Percentiles rank a stretch among this genome's conserved stretches.
Conservation (phyloP, 2,113 vertebrate species). For the Passer montanus region DNA sequence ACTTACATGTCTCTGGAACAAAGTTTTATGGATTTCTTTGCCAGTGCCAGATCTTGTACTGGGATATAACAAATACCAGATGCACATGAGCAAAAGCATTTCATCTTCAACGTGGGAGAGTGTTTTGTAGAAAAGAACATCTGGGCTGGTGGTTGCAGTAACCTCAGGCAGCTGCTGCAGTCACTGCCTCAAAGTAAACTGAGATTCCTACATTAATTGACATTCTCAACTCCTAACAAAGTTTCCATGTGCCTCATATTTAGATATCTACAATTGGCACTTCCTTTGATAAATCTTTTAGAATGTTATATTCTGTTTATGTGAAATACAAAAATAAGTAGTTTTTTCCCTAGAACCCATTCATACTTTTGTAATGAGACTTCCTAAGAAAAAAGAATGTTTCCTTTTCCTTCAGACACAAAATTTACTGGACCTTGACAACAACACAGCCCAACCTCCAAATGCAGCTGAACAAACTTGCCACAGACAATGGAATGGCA, state of each 20-base stretch:
- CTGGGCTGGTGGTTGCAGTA: not conserved
- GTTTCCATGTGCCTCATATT: not conserved
- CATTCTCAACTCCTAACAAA: not conserved
- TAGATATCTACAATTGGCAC: not conserved
- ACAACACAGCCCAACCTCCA: not conserved
- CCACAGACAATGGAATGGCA: not conserved
- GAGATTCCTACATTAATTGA: not conserved
- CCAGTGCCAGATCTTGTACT: not conserved
- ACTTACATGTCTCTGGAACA: not conserved
- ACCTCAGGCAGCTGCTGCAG: not conserved
- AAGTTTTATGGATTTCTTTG: not conserved
- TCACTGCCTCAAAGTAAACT: not conserved
- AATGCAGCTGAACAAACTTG: not conserved
- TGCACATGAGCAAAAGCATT: not conserved
- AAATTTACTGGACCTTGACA: not conserved
- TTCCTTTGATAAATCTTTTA: not conserved
- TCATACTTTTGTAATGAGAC: not conserved
- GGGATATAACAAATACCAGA: not conserved
- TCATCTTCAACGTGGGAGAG: not conserved
- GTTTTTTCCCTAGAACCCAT: not conserved
- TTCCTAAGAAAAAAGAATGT: not conserved
- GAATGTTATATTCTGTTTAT: not conserved
- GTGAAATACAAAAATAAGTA: not conserved
- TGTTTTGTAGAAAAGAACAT: not conserved
- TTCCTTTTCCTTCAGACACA: not conserved